phyloP scores from a whole-genome alignment of 2,797 vertebrate species.

The Pelobates cultripes region DNA sequence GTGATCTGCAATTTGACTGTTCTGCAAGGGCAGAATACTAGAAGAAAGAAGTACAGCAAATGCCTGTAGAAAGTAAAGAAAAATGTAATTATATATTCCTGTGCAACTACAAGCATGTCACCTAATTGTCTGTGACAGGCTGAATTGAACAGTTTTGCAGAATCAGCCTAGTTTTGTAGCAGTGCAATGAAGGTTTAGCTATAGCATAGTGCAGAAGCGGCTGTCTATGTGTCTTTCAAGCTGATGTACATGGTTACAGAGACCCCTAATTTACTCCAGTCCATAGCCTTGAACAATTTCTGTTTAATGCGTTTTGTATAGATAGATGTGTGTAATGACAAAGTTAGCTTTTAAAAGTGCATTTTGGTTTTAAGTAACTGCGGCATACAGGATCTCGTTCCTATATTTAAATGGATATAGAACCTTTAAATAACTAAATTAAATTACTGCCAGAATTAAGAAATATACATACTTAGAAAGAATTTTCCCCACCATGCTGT shows the following conservation, averaged over 20 bases:
- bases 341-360: no score
- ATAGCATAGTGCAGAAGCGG: not conserved
- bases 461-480: no score
- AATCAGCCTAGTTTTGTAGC: conserved; percentile 9
- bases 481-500: no score
- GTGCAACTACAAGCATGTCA: conserved; percentile 19
- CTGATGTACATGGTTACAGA: not conserved
- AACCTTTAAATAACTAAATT: no score
- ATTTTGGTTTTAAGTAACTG: no score
- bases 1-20: conserved; percentile 28
- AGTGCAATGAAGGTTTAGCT: conserved; percentile 4
- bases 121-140: conserved; percentile 39
- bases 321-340: no score
- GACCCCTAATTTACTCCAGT: not conserved
- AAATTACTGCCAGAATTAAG: no score
- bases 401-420: no score
- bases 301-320: not conserved
- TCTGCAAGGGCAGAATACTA: conserved; percentile 14
- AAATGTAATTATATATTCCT: conserved; percentile 46
- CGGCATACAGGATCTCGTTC: no score
- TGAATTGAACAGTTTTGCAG: conserved; percentile 1
- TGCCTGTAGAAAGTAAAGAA: conserved; percentile 15
- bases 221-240: not conserved
- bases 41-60: conserved; percentile 23
- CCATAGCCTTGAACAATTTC: not conserved